These are phyloP conservation scores for Zaprionus obscuricornis DNA, from an alignment of 2,888 invertebrate genomes.

Conservation along the genomic window DNA sequence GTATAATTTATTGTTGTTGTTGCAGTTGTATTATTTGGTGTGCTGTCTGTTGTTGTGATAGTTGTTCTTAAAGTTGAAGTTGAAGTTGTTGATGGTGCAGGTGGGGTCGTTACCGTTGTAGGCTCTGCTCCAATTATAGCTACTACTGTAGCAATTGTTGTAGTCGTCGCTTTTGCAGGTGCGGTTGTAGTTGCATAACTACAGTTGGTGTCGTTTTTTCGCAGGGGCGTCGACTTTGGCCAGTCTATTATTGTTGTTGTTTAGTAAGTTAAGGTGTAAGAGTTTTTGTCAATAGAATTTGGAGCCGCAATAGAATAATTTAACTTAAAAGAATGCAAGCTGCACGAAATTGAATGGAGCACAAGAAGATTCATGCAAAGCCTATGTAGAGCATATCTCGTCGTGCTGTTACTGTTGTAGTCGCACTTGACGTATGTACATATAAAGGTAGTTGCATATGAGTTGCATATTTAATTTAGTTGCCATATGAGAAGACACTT, in stretches of 20 bases:
- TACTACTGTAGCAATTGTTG: constrained; percentile 13
- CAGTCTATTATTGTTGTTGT: constrained; percentile 64
- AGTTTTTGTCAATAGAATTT: constrained; percentile 64
- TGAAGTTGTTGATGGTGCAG: constrained; percentile 15
- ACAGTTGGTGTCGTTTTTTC: constrained; percentile 19
- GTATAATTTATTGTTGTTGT: constrained; percentile 39
- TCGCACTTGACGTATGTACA: no score
- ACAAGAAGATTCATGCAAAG: constrained; percentile 47
- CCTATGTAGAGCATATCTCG: no score
- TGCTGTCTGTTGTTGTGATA: constrained; percentile 22
- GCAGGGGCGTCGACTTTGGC: constrained; percentile 74
- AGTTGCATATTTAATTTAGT: no score
- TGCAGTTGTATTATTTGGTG: constrained; percentile 33
- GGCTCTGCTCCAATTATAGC: constrained; percentile 8
- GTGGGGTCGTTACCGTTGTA: constrained; percentile 9
- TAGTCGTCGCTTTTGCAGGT: constrained; percentile 23
- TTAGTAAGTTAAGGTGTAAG: constrained; percentile 66
- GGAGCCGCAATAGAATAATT: constrained; percentile 59
- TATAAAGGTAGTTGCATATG: no score
- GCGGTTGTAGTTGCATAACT: constrained; percentile 1
- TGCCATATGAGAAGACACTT: constrained; percentile 35
- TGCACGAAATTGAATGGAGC: constrained; percentile 43
- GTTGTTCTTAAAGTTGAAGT: constrained; percentile 9
- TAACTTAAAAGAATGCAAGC: constrained; percentile 41
- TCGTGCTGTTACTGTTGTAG: no score